Evolutionary conservation across 2,797 vertebrate genomes (phyloP).

Genomic region (Craterocephalus amniculus): DNA sequence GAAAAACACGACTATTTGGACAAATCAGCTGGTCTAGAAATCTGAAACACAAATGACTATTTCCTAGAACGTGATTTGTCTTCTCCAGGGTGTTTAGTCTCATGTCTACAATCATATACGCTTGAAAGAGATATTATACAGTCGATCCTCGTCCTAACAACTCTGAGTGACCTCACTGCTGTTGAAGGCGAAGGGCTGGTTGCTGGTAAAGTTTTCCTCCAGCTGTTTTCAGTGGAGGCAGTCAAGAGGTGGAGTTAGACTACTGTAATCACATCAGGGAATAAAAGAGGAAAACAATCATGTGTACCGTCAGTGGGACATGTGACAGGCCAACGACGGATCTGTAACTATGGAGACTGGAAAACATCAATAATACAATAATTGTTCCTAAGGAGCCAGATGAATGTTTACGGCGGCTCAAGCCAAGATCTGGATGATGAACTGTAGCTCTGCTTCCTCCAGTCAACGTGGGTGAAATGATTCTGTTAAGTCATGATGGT

Average conservation of each 20-base stretch:
- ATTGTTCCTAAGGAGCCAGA: slow-evolving; percentile 18
- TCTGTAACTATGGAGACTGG: slow-evolving; percentile 53
- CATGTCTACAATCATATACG: neutral
- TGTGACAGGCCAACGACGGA: slow-evolving; percentile 37
- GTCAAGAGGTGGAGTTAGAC: slow-evolving; percentile 2
- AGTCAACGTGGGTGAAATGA: slow-evolving; percentile 16
- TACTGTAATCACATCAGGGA: slow-evolving; percentile 29
- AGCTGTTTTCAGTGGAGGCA: slow-evolving; percentile 17
- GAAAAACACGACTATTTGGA: no score
- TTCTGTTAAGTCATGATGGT: slow-evolving; percentile 25
- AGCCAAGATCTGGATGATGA: slow-evolving; percentile 15
- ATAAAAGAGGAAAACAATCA: slow-evolving; percentile 32
- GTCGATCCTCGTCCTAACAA: neutral
- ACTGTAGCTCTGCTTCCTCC: slow-evolving; percentile 24
- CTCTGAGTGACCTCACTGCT: slow-evolving; percentile 31
- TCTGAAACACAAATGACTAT: no score
- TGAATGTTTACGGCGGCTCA: neutral
- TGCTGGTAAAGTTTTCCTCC: slow-evolving; percentile 5
- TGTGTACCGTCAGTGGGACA: slow-evolving; percentile 27
- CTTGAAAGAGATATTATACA: slow-evolving; percentile 4
- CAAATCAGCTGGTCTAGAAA: no score
- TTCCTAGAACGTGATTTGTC: neutral
- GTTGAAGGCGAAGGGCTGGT: neutral
- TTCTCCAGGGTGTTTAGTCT: neutral
- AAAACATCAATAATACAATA: slow-evolving; percentile 56